Conservation (phyloP, 2,113 vertebrate species). For the Thryonomys swinderianus region DNA sequence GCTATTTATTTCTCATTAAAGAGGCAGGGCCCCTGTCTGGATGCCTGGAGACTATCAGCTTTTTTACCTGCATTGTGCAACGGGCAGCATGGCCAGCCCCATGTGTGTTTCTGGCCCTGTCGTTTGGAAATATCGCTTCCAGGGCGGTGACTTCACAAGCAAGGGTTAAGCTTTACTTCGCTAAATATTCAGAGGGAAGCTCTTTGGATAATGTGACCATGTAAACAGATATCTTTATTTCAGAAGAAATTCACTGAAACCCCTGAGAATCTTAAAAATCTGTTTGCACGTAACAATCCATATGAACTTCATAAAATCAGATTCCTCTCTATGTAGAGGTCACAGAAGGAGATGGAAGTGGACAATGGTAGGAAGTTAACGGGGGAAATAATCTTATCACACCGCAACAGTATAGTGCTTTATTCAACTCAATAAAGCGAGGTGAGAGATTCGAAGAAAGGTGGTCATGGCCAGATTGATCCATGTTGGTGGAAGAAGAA, state of each 20-base stretch:
- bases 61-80: not conserved
- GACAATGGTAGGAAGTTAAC: not conserved
- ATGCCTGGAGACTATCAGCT: not conserved
- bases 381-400: not conserved
- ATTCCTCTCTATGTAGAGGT: not conserved
- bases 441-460: not conserved
- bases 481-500: constrained; percentile 16
- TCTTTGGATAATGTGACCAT: not conserved
- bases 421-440: not conserved
- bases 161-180: too few relatives aligned
- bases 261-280: not conserved
- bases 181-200: not conserved
- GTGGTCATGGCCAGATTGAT: constrained; percentile 37
- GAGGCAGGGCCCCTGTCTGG: not conserved
- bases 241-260: not conserved
- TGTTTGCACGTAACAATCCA: not conserved
- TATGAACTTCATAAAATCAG: not conserved
- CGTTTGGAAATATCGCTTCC: not conserved
- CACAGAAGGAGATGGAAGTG: not conserved
- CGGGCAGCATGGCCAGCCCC: rapidly evolving
- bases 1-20: not conserved
- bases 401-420: not conserved
- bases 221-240: not conserved
- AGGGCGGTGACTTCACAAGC: not conserved
- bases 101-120: not conserved